Evolutionary conservation across 2,797 vertebrate genomes (phyloP), one percentile per base, ranked within the genome.

Genomic region (Notolabrus celidotus): DNA sequence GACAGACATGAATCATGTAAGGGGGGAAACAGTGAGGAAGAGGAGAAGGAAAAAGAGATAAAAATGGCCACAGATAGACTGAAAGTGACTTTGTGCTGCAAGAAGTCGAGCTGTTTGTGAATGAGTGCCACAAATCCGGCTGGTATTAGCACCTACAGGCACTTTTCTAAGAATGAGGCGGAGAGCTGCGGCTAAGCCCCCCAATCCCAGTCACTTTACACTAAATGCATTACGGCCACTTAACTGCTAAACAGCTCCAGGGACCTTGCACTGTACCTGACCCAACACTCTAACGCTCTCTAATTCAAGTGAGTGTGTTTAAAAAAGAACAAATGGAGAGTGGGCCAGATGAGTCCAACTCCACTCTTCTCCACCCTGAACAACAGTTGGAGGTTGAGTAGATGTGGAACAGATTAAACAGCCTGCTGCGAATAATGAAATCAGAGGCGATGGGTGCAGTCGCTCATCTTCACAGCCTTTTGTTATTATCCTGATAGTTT

Each of bases 221-320:
- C 84, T 86, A 87, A 87, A 87, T 80, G 74, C 76, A 89, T 89
- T 82, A 88, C 7, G 60, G 61, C 83, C 86, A 87, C 83, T 90
- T 82, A 86, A 60, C 82, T 75, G 59, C 74, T 86, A 75, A 75
- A 84, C 77, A 80, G 84, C 84, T 86, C 71, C 62, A n/a, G 83
- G 64, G 82, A 82, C 77, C 50, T 69, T 59, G 80, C 74, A 74
- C 79, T 45, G 70, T 41, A 74, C 38, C 70, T 74, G 88, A 84
- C 86, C 80, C 57, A 29, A 71, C 77, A 82, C 90, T 74, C 83
- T 25, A 31, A 61, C 80, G 46, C 68, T 22, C 77, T 84, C 76
- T 20, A 9, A 58, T 57, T 85, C 67, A 79, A 79, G 77, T 46
- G 74, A 53, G 56, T 33, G 59, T 67, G 66, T 56, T 36, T 9